Base-by-base conservation (phyloP, 2,113 vertebrate genomes). In the Spheniscus mendiculus region DNA sequence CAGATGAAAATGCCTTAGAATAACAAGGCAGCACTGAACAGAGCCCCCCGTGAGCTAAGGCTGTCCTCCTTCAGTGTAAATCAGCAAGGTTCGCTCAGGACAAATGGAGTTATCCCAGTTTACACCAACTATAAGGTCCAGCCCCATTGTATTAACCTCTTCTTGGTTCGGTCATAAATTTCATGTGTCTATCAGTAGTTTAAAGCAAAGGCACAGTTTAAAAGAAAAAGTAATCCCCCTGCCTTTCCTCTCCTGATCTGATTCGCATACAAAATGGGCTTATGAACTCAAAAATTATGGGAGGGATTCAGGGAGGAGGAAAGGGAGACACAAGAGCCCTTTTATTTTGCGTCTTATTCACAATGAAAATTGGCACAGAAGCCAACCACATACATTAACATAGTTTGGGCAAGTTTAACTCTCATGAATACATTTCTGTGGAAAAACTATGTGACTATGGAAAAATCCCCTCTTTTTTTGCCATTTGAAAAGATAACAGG, bases 341-440 rank as follows among this genome's bases (percentile, higher is more conserved):
- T 98, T 98, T 98, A 98, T 98, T 98, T 98, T 97, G 82, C 95
- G 50, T 98, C 97, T 98, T 96, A 96, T 98, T 98, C 98, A 98
- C 98, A 98, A 98, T 98, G 97, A 98, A 98, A 98, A 96, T 96
- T 98, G 98, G 98, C 98, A 97, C 96, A 91, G 96, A 96, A 97
- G 96, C 90, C 97, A 97, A 98, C 97, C 97, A 98, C 98, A 98
- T 98, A 97, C 96, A 98, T 98, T 98, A 98, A 98, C 98, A 98
- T 98, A 98, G 98, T 97, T 98, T 89, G 97, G 96, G 95, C 96
- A 96, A 98, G 96, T 98, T 98, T 98, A 98, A 98, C 97, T 97
- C 96, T 98, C 97, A 98, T 97, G 97, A 98, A 98, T 98, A 98
- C 98, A 98, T 98, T 98, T 98, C 98, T 98, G 97, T 98, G 98